Base-by-base conservation (phyloP, 2,113 vertebrate genomes). In the Xerus inauris region DNA sequence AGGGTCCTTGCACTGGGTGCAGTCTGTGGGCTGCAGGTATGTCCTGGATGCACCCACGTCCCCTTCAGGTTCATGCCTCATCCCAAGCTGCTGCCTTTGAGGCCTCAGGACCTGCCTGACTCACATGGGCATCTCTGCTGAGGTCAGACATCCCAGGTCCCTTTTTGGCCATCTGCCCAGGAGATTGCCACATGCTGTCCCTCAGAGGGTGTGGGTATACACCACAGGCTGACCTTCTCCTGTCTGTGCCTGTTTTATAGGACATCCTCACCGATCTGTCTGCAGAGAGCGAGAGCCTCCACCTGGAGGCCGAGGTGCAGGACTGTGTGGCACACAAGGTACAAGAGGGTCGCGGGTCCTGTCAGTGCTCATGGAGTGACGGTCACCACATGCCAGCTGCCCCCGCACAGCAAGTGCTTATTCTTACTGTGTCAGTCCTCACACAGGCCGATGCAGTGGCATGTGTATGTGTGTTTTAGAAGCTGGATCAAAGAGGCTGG, bases 271-370 rank as follows among this genome's bases (percentile, higher is more conserved):
- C 99, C 0, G 99, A 99, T 88, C 98, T 99, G 83, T 99, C 99
- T 0, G 99, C 99, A 0, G 99, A 99, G 19, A 99, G 99, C 3
- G 99, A 99, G 95, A 98, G 99, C 97, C 95, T 99, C 85, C 98
- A 99, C 0, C 96, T 99, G 11, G 99, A 99, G 42, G 99, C 99
- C 3, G 99, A 99, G 77, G 96, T 98, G 1, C 99, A 99, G 92
- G 99, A 99, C 49, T 99, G 99, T 87, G 99, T 99, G 35, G 99
- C 99, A 93, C 99, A 99, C 97, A 99, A 99, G 99, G 99, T 99
- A 69, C 76, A 91, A 94, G 49, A 6, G 72, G 45, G 1, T 11
- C 64, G 64, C 17, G 76, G 0, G 11, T 24, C 38, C 28, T 2
- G 11, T 40, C 3, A 54, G 8, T 0, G 20, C 42, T 0, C 0